Base-by-base conservation (phyloP, 2,797 vertebrate species). In the Hephaestus fuliginosus region DNA sequence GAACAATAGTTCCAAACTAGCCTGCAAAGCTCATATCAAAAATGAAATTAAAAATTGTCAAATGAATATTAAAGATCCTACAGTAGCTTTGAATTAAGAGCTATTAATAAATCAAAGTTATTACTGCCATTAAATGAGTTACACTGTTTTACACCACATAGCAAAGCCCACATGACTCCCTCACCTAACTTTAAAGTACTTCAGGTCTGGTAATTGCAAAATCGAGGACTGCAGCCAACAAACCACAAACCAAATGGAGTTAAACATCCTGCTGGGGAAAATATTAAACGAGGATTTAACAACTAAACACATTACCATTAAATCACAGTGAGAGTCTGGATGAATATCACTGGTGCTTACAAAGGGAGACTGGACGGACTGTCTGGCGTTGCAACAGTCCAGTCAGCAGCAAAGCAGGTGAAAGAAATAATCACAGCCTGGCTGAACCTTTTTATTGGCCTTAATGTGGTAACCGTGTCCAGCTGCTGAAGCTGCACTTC, bases 221-320 rank as follows among this genome's bases (percentile, higher is more conserved):
- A 33, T 25, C 25, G 39, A 43, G 12, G 11, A 43, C 15, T n/a
- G 13, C n/a, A 14, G 39, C 57, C 41, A 74, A 57, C n/a, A 33
- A 30, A 25, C 44, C 33, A 15, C 25, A 11, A 70, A 70, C 6
- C n/a, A n/a, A 58, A 44, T 33, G 30, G 30, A 33, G 30, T 33
- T 33, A 33, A 44, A 60, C n/a, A 60, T 11, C 48, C 25, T 2
- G 52, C 28, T 13, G 36, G 66, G n/a, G 28, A 52, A 64, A 48
- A 43, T 15, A 44, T 51, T 22, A 58, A 75, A 52, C 43, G 51
- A 10, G 41, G 11, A 55, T 67, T 55, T 25, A 61, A 41, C 57
- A 65, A 36, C 64, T 33, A 53, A 68, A 74, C 12, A 15, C 43
- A 39, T 3, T 70, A 62, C 14, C 2, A 14, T 2, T 33, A 10